Base-by-base conservation (phyloP, 2,888 invertebrate genomes). In the Ennomos erosarius region DNA sequence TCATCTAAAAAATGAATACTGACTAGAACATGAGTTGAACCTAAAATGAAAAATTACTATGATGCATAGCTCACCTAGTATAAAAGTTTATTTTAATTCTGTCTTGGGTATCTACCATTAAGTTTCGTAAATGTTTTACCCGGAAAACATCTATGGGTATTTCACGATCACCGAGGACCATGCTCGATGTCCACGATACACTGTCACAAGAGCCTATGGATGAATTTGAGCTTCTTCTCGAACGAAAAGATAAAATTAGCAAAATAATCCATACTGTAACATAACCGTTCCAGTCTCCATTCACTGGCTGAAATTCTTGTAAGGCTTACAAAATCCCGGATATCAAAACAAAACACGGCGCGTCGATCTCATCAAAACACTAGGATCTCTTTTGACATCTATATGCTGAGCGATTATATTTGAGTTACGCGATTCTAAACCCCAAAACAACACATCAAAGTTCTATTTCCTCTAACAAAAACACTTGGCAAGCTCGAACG, bases 301-400 rank as follows among this genome's bases (percentile, higher is more conserved):
- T 54, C 46, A 47, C 40, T 16, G 34, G 68, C 16, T 35, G 40
- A 47, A 46, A 40, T 36, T 39, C 46, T 35, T 11, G 39, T 53
- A 45, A 55, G 48, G 45, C 55, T 59, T 34, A 49, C 77, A 73
- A 82, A 85, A 80, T 82, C 85, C 80, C 65, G 62, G 67, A 76
- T 78, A 59, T 54, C 54, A 58, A 58, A 58, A 58, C 88, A 85
- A 82, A 88, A 87, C 87, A 85, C 78, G 76, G 74, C 70, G 75
- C 79, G 67, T 77, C 75, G 76, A 77, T 78, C 80, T 82, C 81
- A 86, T 87, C 87, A 88, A 84, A 88, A 88, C 83, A 88, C 75
- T 74, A 74, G 79, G 76, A 84, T 86, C 74, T 74, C 73, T 77
- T 79, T 78, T 73, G 79, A 82, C 79, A 79, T 77, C 76, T 73